These are phyloP conservation scores for Helarctos malayanus DNA, from an alignment of 2,797 vertebrate genomes.

Conservation along the genomic window DNA sequence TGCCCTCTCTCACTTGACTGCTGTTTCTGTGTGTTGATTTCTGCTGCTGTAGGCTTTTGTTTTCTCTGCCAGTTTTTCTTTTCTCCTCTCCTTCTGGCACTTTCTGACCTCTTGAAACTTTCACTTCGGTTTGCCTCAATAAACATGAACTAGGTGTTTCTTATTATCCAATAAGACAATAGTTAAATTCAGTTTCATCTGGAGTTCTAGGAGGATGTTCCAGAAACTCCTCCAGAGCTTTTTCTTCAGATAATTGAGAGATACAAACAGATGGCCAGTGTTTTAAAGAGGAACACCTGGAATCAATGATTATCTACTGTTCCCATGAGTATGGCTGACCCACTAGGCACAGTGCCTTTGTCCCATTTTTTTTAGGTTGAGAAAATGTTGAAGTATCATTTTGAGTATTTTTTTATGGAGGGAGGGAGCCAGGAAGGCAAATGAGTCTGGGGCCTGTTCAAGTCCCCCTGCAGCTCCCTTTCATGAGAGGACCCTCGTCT, in stretches of 20 bases:
- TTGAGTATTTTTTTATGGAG: constrained; percentile 29
- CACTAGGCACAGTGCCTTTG: not conserved
- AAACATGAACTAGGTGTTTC: not conserved
- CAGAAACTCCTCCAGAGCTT: not conserved
- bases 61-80: not conserved
- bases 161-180: constrained; percentile 41
- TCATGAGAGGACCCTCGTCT: not conserved
- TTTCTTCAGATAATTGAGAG: not conserved
- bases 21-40: not conserved
- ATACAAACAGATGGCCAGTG: not conserved
- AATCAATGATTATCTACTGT: not conserved
- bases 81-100: not conserved
- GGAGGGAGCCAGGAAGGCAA: not conserved
- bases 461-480: not conserved
- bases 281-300: not conserved
- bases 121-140: not conserved
- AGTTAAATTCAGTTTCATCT: not conserved
- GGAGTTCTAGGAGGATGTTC: not conserved
- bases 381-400: constrained; percentile 11
- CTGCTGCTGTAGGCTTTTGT: not conserved
- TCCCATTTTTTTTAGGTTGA: not conserved
- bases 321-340: not conserved
- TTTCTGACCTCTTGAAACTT: not conserved
- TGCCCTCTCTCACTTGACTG: not conserved
- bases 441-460: not conserved